Percentiles rank a stretch among this genome's conserved stretches.
phyloP scores from a whole-genome alignment of 2,113 vertebrate genomes.

The Sturnira hondurensis region DNA sequence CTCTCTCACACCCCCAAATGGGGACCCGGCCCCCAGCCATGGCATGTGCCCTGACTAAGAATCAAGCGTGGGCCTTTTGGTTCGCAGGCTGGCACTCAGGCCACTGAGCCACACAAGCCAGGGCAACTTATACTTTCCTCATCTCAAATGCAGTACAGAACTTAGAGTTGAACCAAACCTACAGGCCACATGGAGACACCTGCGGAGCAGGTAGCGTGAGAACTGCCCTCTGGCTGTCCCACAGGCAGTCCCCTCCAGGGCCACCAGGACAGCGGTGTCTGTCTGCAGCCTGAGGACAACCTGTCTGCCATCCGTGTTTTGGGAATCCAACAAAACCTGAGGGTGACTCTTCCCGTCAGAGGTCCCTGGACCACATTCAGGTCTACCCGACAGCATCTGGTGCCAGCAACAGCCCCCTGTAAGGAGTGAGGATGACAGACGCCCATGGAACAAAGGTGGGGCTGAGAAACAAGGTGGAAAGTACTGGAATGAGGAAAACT shows the following conservation, averaged over 20 bases:
- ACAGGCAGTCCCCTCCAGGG: not conserved
- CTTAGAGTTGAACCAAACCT: not conserved
- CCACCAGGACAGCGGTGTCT: accelerated
- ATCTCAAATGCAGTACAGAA: not conserved
- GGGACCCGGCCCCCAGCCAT: too few species aligned
- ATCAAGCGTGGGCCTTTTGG: too few species aligned
- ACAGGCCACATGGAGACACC: not conserved
- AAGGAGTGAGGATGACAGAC: not conserved
- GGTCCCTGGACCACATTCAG: too few species aligned
- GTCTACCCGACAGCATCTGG: accelerated
- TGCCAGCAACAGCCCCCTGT: not conserved
- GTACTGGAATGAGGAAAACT: accelerated
- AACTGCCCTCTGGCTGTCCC: not conserved
- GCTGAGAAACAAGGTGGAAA: not conserved
- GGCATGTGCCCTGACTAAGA: too few species aligned
- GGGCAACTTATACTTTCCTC: not conserved
- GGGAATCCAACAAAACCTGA: not conserved
- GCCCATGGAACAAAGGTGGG: not conserved
- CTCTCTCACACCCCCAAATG: too few species aligned
- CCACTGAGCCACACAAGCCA: too few species aligned
- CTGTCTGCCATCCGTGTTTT: accelerated
- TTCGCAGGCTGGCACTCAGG: too few species aligned
- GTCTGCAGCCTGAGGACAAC: too few species aligned
- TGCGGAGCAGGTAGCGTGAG: not conserved
- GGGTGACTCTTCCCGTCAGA: too few species aligned